These are phyloP conservation scores for Cepphus grylle DNA, from an alignment of 2,113 vertebrate genomes.

Conservation along the genomic window DNA sequence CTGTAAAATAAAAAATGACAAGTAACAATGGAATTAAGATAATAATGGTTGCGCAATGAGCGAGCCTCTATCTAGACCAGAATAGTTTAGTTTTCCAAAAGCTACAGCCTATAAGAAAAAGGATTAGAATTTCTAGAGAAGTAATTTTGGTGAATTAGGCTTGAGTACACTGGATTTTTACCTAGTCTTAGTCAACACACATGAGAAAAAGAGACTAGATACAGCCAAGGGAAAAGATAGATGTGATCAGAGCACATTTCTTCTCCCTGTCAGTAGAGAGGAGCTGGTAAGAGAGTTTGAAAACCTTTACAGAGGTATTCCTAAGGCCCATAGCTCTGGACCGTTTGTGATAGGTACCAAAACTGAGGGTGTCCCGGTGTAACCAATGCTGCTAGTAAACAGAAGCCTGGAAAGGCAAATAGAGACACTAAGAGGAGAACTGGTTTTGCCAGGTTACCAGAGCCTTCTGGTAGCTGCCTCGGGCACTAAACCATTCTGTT, in stretches of 20 bases:
- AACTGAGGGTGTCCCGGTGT: neutral
- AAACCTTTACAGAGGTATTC: neutral
- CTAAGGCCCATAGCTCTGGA: neutral
- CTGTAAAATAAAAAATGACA: neutral
- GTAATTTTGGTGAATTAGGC: neutral
- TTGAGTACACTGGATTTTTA: neutral
- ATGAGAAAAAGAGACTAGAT: neutral
- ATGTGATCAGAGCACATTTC: neutral
- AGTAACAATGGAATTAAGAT: neutral
- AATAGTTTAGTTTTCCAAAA: neutral
- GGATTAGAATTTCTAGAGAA: neutral
- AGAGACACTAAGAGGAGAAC: neutral
- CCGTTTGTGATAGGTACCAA: neutral
- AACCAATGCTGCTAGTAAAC: neutral
- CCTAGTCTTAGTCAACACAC: neutral
- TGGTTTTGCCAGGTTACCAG: neutral
- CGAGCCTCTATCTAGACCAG: neutral
- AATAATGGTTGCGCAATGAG: neutral
- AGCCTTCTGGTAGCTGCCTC: neutral
- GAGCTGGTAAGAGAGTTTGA: neutral
- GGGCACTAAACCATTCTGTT: neutral
- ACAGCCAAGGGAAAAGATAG: neutral
- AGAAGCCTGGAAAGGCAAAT: neutral
- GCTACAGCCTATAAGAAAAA: neutral
- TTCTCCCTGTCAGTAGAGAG: neutral